Conservation (phyloP, 2,888 invertebrate genomes). For the Sinodicranocentrus sp. region DNA sequence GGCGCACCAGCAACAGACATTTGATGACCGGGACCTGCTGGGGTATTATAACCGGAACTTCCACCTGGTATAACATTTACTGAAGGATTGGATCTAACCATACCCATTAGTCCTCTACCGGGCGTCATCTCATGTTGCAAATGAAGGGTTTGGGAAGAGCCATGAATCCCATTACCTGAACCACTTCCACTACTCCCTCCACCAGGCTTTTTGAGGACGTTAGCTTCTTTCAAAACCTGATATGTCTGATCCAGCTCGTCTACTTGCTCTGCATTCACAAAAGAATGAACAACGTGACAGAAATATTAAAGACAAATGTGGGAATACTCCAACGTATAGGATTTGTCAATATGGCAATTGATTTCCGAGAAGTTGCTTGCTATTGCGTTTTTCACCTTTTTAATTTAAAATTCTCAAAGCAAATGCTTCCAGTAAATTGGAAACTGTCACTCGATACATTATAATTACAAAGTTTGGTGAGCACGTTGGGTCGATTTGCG, state of each 20-base stretch:
- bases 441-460: too few species aligned
- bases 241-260: slow-evolving; percentile 94
- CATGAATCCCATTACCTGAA: slow-evolving; percentile 73
- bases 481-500: too few species aligned
- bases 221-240: slow-evolving; percentile 96
- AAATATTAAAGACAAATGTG: neutral
- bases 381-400: too few species aligned
- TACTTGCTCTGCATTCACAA: slow-evolving; percentile 79
- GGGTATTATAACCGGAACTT: slow-evolving; percentile 73
- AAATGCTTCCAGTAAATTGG: too few species aligned
- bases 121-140: slow-evolving; percentile 73
- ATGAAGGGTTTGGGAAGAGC: slow-evolving; percentile 74
- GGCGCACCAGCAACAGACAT: slow-evolving; percentile 72
- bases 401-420: too few species aligned
- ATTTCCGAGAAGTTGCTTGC: too few species aligned
- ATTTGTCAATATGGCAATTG: too few species aligned
- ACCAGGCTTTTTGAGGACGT: slow-evolving; percentile 83
- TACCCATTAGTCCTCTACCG: slow-evolving; percentile 44
- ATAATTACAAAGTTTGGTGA: too few species aligned
- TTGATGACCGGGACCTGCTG: slow-evolving; percentile 63
- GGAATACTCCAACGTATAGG: too few species aligned
- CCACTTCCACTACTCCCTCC: slow-evolving; percentile 69
- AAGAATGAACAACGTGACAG: slow-evolving; percentile 5
- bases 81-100: slow-evolving; percentile 75
- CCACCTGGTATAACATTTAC: slow-evolving; percentile 74